Evolutionary conservation across 1,140 invertebrate genomes (phyloP).

Genomic region (Berghia stephanieae): DNA sequence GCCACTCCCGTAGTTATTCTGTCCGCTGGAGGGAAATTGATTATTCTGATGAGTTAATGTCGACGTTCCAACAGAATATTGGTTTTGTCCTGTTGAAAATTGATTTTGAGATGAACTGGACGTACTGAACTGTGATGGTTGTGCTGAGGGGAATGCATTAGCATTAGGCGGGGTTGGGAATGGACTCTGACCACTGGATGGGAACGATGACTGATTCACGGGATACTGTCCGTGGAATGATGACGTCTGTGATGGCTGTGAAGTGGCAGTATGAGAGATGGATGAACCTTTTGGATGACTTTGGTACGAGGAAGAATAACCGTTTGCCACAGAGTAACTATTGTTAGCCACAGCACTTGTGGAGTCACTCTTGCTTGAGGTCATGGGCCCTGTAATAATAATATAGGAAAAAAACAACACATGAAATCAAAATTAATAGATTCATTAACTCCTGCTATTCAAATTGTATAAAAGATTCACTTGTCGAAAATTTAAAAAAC

Average conservation of each 20-base stretch:
- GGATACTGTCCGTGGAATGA: constrained; percentile 31
- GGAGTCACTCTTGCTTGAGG: constrained; percentile 41
- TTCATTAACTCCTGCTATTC: too few species aligned
- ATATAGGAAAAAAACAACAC: not conserved
- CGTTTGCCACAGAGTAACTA: constrained; percentile 34
- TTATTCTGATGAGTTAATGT: not conserved
- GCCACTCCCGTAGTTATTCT: constrained; percentile 45
- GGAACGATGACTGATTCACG: constrained; percentile 27
- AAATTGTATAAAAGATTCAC: too few species aligned
- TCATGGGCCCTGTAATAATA: constrained; percentile 43
- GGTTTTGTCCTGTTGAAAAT: constrained; percentile 48
- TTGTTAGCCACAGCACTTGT: constrained; percentile 31
- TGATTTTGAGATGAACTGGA: constrained; percentile 50
- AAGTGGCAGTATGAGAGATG: constrained; percentile 29
- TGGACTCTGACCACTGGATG: constrained; percentile 29
- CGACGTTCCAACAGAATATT: constrained; percentile 14
- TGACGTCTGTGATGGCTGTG: constrained; percentile 25
- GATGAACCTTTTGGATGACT: constrained; percentile 27
- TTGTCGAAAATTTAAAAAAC: too few species aligned
- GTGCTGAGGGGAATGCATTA: constrained; percentile 13
- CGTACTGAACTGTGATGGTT: constrained; percentile 42
- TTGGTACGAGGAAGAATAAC: constrained; percentile 31
- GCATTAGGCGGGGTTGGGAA: constrained; percentile 13
- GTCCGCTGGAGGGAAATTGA: not conserved
- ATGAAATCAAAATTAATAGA: constrained; percentile 17